Percentiles rank a stretch among this genome's conserved stretches.
Conservation (phyloP, 92 coral and sea anemone genomes). For the Heteractis magnifica region DNA sequence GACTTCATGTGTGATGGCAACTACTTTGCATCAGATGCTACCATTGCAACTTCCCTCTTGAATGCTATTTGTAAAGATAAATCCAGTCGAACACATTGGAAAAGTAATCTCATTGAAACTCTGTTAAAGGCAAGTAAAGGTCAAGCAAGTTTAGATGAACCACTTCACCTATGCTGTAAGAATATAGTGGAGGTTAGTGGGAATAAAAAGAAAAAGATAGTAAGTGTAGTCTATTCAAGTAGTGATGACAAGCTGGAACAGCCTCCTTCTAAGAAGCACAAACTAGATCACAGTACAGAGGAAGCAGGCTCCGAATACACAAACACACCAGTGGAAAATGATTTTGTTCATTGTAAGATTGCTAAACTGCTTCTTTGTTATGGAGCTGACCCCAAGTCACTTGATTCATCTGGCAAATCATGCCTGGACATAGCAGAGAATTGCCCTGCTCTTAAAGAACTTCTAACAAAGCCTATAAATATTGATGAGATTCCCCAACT, state of each 20-base stretch:
- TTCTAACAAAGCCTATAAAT: background rate
- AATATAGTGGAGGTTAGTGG: background rate
- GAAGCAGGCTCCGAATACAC: too few species aligned
- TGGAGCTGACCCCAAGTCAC: background rate
- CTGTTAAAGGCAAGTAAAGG: background rate
- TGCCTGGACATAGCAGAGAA: background rate
- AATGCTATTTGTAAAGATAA: background rate
- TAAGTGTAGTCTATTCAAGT: background rate
- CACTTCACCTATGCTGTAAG: background rate
- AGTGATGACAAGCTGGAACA: background rate
- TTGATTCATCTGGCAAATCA: too few species aligned
- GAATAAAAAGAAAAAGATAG: too few species aligned
- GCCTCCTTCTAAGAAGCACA: background rate
- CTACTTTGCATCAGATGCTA: too few species aligned
- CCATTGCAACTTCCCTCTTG: background rate
- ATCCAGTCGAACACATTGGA: background rate
- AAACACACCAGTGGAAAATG: too few species aligned
- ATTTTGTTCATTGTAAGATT: background rate
- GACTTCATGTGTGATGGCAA: too few species aligned
- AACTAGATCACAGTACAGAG: too few species aligned
- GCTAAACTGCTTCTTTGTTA: background rate
- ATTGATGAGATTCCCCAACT: slow-evolving; percentile 2
- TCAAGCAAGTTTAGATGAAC: background rate
- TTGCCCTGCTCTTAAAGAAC: background rate
- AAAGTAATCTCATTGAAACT: background rate